These are phyloP conservation scores for Corvus moneduloides DNA, from an alignment of 2,113 vertebrate species.

Conservation along the genomic window DNA sequence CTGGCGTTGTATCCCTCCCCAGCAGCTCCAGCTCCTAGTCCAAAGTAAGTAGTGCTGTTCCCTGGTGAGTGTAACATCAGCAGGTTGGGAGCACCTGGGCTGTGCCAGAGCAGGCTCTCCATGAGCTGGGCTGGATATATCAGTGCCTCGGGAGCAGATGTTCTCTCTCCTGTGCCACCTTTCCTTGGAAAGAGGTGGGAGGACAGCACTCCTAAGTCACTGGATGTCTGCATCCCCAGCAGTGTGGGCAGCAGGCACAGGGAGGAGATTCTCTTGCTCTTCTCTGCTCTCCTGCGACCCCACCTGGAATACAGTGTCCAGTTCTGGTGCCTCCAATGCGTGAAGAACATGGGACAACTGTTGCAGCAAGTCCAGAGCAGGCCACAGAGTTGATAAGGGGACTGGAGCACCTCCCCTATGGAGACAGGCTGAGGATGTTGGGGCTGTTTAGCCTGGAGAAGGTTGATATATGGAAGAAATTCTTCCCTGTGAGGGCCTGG, in stretches of 20 bases:
- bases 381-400: not conserved
- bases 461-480: not conserved
- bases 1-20: not conserved
- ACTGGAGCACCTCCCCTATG: accelerated
- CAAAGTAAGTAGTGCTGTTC: not conserved
- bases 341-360: not conserved
- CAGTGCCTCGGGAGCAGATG: not conserved
- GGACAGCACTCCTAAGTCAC: not conserved
- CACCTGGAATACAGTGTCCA: not conserved
- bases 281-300: not conserved
- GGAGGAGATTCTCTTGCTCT: not conserved
- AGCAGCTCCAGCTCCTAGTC: not conserved
- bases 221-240: not conserved
- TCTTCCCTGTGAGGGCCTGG: not conserved
- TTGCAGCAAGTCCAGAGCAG: not conserved
- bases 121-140: not conserved
- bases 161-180: not conserved
- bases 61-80: not conserved
- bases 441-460: not conserved
- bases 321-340: not conserved
- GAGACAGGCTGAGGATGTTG: not conserved
- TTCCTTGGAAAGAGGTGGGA: not conserved
- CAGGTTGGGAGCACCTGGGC: not conserved
- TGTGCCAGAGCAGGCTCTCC: not conserved
- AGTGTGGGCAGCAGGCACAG: not conserved